phyloP scores from a whole-genome alignment of 2,113 vertebrate genomes.

The Lagopus leucura region DNA sequence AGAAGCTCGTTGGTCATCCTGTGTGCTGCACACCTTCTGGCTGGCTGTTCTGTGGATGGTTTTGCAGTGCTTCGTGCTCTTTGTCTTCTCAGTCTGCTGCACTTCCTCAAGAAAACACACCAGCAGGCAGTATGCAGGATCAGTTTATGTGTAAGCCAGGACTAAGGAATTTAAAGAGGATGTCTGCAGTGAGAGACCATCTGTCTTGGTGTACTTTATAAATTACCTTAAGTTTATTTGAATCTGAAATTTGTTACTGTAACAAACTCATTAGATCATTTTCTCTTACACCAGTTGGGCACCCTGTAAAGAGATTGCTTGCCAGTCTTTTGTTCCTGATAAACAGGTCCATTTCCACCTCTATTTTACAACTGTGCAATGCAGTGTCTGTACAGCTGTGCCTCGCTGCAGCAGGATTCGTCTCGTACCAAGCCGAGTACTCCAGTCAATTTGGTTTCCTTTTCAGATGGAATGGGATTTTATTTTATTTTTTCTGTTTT shows the following conservation, averaged over 20 bases:
- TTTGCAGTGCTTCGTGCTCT: neutral
- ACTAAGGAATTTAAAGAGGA: neutral
- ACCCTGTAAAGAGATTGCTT: neutral
- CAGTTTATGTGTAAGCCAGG: neutral
- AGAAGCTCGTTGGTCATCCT: accelerated
- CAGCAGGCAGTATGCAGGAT: neutral
- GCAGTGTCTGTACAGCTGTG: neutral
- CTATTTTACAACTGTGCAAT: neutral
- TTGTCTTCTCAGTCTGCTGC: neutral
- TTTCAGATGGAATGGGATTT: neutral
- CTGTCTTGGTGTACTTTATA: neutral
- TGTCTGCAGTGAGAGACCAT: neutral
- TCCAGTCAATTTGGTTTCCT: neutral
- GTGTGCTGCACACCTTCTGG: accelerated
- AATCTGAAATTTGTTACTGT: neutral
- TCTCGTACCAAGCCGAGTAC: neutral
- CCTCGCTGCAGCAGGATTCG: neutral
- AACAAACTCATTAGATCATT: neutral
- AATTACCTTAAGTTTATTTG: neutral
- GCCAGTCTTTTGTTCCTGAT: neutral
- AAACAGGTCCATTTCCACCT: neutral
- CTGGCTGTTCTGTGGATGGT: neutral
- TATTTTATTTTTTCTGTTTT: neutral
- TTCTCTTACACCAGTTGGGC: neutral
- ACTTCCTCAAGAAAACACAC: neutral